Base-by-base conservation (phyloP, 2,113 vertebrate genomes). In the Coptodon rendalli region DNA sequence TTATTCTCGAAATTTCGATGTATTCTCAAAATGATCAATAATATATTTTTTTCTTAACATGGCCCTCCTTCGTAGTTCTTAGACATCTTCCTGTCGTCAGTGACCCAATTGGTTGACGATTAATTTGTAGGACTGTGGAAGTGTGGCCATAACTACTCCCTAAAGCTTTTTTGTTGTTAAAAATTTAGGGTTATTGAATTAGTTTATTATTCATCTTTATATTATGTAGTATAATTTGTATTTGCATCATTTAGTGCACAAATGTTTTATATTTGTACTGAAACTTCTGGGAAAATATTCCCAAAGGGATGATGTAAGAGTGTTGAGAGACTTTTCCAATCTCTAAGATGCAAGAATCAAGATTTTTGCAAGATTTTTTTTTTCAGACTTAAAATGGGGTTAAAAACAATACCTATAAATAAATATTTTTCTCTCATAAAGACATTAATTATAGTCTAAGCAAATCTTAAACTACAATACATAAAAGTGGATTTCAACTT, bases 61-160 rank as follows among this genome's bases (percentile, higher is more conserved):
- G 61, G 61, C 34, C 6, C 31, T 63, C 31, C 0, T 36, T 36
- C 0, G 0, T 1, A 22, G 6, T 13, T 68, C 61, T 22, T 11
- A 0, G 16, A 34, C 9, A 68, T 38, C 61, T 68, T 68, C 11
- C 4, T 68, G 61, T 13, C 10, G 7, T 68, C 34, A 38, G 11
- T 68, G 61, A 45, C 22, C 38, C 22, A 73, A 3, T 3, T 27
- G 38, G 22, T 71, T 73, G 14, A 27, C 0, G 6, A 48, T 29
- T 48, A 27, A 45, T 48, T 45, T 48, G 14, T 48, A 76, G 40
- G 68, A 27, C 68, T 48, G 40, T 29, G 68, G 9, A 17, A 76
- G 24, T 76, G 40, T 19, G 24, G 4, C 68, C 22, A 48, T 48
- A 27, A 17, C 13, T 73, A 27, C 40, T 73, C 68, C 22, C 38